phyloP scores from a whole-genome alignment of 2,113 vertebrate genomes.

The Orientallactaga bullata region DNA sequence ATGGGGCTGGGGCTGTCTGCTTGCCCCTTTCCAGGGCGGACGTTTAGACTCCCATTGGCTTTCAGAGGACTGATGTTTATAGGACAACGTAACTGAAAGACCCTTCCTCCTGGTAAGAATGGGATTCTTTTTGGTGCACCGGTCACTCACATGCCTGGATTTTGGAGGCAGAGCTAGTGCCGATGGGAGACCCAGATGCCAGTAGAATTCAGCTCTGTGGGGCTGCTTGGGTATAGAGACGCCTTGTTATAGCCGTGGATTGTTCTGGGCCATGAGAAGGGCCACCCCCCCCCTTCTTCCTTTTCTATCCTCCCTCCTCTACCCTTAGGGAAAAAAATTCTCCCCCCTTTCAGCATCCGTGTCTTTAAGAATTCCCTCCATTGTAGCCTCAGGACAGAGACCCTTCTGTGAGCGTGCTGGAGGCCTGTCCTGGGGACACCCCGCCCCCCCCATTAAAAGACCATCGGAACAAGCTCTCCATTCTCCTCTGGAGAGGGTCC shows the following conservation, averaged over 20 bases:
- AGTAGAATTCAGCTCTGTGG: background rate
- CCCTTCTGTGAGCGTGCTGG: conserved; percentile 90
- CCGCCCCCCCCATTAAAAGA: conserved; percentile 90
- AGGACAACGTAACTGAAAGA: background rate
- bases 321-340: conserved; percentile 68
- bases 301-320: conserved; percentile 16
- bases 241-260: conserved; percentile 51
- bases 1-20: no score
- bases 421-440: conserved; percentile 83
- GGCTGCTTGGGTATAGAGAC: background rate
- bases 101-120: background rate
- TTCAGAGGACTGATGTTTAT: accelerated
- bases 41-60: background rate
- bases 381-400: conserved; percentile 93
- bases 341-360: conserved; percentile 85
- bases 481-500: conserved; percentile 98
- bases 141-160: background rate
- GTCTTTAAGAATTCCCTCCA: conserved; percentile 90
- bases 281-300: background rate
- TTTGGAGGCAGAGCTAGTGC: background rate
- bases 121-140: background rate
- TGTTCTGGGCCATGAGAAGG: conserved; percentile 20
- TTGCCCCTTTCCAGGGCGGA: background rate
- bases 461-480: conserved; percentile 95
- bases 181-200: background rate